Percentiles rank a stretch among this genome's conserved stretches.
phyloP scores from a whole-genome alignment of 2,888 invertebrate species.

The Megamerina dolium region DNA sequence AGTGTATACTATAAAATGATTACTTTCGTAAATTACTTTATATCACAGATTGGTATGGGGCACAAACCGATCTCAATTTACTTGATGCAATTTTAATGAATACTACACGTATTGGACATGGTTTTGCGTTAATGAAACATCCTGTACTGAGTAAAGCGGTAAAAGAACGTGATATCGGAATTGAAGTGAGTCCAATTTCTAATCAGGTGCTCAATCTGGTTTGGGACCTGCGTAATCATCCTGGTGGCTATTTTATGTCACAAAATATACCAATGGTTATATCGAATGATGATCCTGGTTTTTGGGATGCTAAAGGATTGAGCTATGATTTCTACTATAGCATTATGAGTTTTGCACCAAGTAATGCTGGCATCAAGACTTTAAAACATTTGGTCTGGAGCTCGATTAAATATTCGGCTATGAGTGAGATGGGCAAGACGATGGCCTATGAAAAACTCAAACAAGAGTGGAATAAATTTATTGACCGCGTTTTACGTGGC shows the following conservation, averaged over 20 bases:
- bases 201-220: conserved; percentile 50
- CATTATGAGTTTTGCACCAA: conserved; percentile 56
- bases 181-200: conserved; percentile 34
- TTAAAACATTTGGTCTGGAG: conserved; percentile 57
- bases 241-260: conserved; percentile 52
- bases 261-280: conserved; percentile 55
- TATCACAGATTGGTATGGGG: conserved; percentile 50
- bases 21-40: background rate
- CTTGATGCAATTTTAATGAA: conserved; percentile 39
- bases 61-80: conserved; percentile 53
- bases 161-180: conserved; percentile 27
- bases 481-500: conserved; percentile 14
- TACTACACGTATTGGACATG: conserved; percentile 35
- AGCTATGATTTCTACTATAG: conserved; percentile 60
- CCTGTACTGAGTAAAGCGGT: conserved; percentile 28
- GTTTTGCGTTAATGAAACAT: conserved; percentile 31
- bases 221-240: conserved; percentile 57
- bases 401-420: conserved; percentile 47
- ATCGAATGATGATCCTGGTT: conserved; percentile 57
- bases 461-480: conserved; percentile 23
- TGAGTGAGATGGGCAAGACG: conserved; percentile 20
- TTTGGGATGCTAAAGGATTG: conserved; percentile 55
- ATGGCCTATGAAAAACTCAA: conserved; percentile 19
- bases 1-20: background rate
- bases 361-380: conserved; percentile 52